Conservation (phyloP, 2,113 vertebrate species). For the Pogonocichla stellata region DNA sequence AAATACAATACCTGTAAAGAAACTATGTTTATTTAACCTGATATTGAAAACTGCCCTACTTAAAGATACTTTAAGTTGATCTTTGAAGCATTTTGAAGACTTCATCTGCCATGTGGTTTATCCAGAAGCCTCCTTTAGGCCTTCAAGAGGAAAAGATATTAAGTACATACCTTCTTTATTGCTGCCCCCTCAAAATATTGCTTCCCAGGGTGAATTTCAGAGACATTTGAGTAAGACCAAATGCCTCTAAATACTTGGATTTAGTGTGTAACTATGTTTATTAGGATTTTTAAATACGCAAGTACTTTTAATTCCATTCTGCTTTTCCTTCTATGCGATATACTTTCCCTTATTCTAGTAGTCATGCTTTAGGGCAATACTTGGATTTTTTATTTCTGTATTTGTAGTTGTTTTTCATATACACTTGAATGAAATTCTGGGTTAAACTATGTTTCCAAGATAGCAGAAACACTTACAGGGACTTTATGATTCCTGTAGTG, state of each 20-base stretch:
- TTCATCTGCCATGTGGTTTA: background rate
- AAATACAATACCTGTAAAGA: background rate
- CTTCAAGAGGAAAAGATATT: background rate
- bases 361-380: background rate
- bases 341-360: background rate
- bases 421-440: background rate
- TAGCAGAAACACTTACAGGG: background rate
- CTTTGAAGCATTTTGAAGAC: background rate
- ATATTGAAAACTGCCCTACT: background rate
- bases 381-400: background rate
- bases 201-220: background rate
- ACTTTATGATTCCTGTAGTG: background rate
- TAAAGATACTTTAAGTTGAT: background rate
- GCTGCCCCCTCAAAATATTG: background rate
- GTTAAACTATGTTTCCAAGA: background rate
- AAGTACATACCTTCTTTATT: background rate
- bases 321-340: background rate
- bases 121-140: background rate
- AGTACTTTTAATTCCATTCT: background rate
- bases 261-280: fast-evolving
- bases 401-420: background rate
- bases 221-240: background rate
- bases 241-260: background rate
- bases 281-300: background rate
- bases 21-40: background rate